Conservation (phyloP, 2,888 invertebrate genomes). For the Orthonevra nobilis region DNA sequence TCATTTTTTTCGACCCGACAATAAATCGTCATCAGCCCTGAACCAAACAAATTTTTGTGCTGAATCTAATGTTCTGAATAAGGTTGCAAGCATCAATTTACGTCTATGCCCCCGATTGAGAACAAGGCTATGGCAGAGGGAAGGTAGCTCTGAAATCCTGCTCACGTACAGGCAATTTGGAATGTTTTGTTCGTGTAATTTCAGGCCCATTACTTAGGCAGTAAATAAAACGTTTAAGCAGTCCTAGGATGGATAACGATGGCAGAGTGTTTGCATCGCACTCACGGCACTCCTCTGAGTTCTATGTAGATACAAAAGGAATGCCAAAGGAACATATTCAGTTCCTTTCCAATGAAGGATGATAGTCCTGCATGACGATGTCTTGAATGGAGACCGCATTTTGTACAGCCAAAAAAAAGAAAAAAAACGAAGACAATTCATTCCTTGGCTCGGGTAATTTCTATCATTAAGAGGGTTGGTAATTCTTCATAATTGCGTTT, state of each 20-base stretch:
- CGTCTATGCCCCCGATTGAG: constrained; percentile 20
- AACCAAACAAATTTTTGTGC: constrained; percentile 29
- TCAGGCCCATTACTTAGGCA: constrained; percentile 58
- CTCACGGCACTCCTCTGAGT: not conserved
- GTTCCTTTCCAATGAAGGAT: constrained; percentile 15
- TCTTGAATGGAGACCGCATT: constrained; percentile 33
- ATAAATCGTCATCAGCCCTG: constrained; percentile 64
- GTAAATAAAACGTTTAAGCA: constrained; percentile 69
- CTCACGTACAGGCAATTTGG: constrained; percentile 66
- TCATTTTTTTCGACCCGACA: constrained; percentile 13
- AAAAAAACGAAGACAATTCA: too few species aligned
- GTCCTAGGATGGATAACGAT: not conserved
- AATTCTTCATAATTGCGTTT: constrained; percentile 60
- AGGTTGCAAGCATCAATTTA: constrained; percentile 34
- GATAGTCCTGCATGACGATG: constrained; percentile 2
- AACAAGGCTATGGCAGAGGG: constrained; percentile 20
- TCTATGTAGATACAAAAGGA: too few species aligned
- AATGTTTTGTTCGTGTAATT: constrained; percentile 53
- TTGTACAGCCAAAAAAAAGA: too few species aligned
- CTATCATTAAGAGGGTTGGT: constrained; percentile 59
- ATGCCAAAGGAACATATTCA: too few species aligned
- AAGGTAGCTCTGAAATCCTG: constrained; percentile 22
- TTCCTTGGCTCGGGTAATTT: constrained; percentile 48
- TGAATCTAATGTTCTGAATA: constrained; percentile 44
- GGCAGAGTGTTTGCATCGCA: constrained; percentile 23